Evolutionary conservation across 35 echinoderm and acorn worm genomes (phyloP), one percentile per base, ranked within the genome.

Genomic region (Ptychodera flava): DNA sequence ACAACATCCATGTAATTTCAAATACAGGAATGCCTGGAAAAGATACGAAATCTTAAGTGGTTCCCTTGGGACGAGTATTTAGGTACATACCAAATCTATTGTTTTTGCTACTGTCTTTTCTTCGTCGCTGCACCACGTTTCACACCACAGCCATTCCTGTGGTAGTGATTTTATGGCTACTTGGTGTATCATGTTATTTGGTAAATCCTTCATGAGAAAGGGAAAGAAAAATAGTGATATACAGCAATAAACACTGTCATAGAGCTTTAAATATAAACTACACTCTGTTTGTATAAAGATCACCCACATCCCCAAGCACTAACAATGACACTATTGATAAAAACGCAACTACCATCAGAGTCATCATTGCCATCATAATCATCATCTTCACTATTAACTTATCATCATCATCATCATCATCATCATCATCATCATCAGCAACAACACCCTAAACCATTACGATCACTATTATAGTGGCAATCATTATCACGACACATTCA

Each of bases 151-250:
- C 95, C 95, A 98, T 80, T 98, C 95, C 81, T 98, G 95, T 31
- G 95, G 95, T 86, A 98, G 79, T 31, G 89, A 89, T 33, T 87
- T 80, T 89, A 98, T 98, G 32, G 89, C 93, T 0, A 98, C 95
- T 86, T 98, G 95, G 77, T 98, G 95, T 32, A 98, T 98, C 95
- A 98, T 98, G 80, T 98, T 98, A 36, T 98, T 98, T 0, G 95
- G 95, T 36, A 98, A 78, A 87, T 98, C 95, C 91, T 90, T 31
- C 15, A 90, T 83, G 80, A 88, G 32, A 87, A 33, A 76, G 1
- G 10, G 29, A 35, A 77, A 77, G 80, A 82, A 16, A 36, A 1
- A 31, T 83, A 35, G 6, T 53, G 22, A 35, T 79, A 16, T 36
- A 16, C 35, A 87, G 15, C 30, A 35, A 85, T 29, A 1, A 85